Evolutionary conservation across 2,113 vertebrate genomes (phyloP).

Genomic region (Epinephelus cyanopodus): DNA sequence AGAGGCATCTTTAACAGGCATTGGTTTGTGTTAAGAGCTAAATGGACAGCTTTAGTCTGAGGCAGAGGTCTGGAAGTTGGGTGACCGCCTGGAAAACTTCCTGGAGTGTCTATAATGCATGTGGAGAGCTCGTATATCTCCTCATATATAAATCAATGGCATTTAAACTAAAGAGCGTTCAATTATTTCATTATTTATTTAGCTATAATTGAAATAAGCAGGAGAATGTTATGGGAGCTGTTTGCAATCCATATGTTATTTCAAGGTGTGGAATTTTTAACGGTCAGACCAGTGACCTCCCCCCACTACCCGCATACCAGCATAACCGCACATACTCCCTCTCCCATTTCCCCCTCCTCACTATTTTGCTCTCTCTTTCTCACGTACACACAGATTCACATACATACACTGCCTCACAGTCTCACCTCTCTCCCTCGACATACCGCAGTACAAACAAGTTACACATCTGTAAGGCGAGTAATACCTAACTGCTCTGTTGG

Average conservation of each 20-base stretch:
- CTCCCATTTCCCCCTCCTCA: constrained; percentile 41
- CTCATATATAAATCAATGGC: constrained; percentile 3
- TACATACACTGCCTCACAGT: constrained; percentile 53
- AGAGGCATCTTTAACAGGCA: constrained; percentile 49
- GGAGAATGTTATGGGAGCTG: constrained; percentile 43
- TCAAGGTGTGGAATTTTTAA: constrained; percentile 82
- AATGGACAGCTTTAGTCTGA: constrained; percentile 37
- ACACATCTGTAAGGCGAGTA: constrained; percentile 54
- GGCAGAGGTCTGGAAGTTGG: not conserved
- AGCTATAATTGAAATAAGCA: constrained; percentile 17
- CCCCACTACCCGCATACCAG: constrained; percentile 73
- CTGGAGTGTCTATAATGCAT: not conserved
- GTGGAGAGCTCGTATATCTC: constrained; percentile 2
- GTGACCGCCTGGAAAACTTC: constrained; percentile 20
- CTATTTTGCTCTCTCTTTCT: constrained; percentile 24
- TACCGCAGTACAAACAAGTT: constrained; percentile 64
- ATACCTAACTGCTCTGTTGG: constrained; percentile 25
- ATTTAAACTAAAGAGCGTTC: constrained; percentile 5
- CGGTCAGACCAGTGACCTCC: constrained; percentile 67
- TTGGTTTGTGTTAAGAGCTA: constrained; percentile 40
- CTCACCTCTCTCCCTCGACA: constrained; percentile 44
- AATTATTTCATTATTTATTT: not conserved
- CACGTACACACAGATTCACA: constrained; percentile 54
- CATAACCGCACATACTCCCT: constrained; percentile 69
- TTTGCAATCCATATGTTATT: constrained; percentile 70